Evolutionary conservation across 2,797 vertebrate genomes (phyloP).

Genomic region (Picus viridis): DNA sequence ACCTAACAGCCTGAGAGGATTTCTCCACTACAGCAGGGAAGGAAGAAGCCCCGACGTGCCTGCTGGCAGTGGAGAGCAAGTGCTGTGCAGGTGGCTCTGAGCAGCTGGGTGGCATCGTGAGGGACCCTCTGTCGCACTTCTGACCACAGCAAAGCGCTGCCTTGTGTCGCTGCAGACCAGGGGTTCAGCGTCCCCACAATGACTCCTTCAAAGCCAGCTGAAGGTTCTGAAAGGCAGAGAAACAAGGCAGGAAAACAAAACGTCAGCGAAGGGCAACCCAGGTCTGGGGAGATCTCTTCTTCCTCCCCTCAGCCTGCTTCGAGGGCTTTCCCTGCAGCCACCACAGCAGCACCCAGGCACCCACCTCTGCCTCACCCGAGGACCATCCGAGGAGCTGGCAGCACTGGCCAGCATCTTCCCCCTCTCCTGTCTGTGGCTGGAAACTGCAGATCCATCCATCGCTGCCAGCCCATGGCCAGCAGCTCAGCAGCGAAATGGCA

Average conservation of each 20-base stretch:
- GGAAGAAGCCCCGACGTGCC: neutral
- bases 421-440: fast-evolving
- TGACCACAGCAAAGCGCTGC: constrained; percentile 30
- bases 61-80: constrained; percentile 47
- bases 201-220: constrained; percentile 28
- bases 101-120: constrained; percentile 51
- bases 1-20: constrained; percentile 42
- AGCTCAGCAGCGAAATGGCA: neutral
- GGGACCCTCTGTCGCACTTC: constrained; percentile 50
- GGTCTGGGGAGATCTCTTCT: neutral
- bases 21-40: constrained; percentile 46
- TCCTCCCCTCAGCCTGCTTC: too few relatives aligned
- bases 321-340: neutral
- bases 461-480: neutral
- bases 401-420: neutral
- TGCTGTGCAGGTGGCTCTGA: constrained; percentile 46
- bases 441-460: fast-evolving
- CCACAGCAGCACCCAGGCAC: fast-evolving
- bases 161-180: constrained; percentile 22
- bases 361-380: neutral
- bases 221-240: constrained; percentile 16
- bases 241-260: constrained; percentile 1
- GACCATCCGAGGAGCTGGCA: neutral
- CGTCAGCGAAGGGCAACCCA: neutral
- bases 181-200: constrained; percentile 18